These are phyloP conservation scores for Riparia riparia DNA, from an alignment of 2,113 vertebrate genomes.

Conservation along the genomic window DNA sequence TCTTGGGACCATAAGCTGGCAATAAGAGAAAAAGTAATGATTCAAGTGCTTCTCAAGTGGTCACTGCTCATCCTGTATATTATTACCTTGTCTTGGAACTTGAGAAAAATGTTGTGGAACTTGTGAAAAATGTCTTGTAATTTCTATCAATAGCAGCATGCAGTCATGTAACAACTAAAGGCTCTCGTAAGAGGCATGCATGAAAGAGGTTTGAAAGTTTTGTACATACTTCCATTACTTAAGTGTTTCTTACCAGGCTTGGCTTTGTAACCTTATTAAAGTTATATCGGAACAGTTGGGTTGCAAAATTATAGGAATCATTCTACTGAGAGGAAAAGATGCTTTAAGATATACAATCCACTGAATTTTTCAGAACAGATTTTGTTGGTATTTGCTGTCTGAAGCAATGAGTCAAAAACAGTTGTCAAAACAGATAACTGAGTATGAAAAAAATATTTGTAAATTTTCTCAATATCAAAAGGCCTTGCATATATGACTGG, in stretches of 20 bases:
- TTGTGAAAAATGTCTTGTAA: not conserved
- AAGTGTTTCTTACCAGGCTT: not conserved
- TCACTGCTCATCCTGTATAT: not conserved
- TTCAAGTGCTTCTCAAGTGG: not conserved
- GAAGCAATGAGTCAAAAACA: constrained; percentile 45
- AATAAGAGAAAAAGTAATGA: not conserved
- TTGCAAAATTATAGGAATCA: constrained; percentile 55
- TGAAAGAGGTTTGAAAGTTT: not conserved
- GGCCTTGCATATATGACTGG: not conserved
- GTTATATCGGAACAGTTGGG: not conserved
- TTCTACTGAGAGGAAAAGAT: constrained; percentile 36
- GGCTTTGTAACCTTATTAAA: not conserved
- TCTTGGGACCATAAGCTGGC: not conserved
- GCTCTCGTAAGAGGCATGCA: not conserved
- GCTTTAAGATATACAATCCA: constrained; percentile 1
- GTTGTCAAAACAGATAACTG: constrained; percentile 11
- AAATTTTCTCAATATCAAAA: not conserved
- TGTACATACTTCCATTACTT: not conserved
- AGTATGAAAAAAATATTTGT: not conserved
- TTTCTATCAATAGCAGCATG: not conserved
- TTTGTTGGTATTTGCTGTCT: constrained; percentile 24
- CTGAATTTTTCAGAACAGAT: constrained; percentile 53
- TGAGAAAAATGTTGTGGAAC: not conserved
- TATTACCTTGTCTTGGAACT: not conserved
- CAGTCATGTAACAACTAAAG: not conserved